These are phyloP conservation scores for Eudemis profundana DNA, from an alignment of 2,888 invertebrate species.

Conservation along the genomic window DNA sequence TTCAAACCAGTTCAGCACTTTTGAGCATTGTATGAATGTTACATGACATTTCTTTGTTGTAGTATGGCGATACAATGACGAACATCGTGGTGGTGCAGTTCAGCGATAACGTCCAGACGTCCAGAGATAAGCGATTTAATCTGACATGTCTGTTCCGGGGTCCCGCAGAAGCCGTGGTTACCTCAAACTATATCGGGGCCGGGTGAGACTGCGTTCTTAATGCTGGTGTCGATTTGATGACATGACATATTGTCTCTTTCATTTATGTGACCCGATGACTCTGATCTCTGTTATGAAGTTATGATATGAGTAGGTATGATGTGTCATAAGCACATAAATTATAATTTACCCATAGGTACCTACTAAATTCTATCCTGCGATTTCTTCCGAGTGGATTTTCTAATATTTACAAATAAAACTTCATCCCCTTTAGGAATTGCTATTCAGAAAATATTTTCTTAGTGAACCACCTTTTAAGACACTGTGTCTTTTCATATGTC, in stretches of 20 bases:
- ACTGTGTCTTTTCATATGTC: too few relatives aligned
- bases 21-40: neutral
- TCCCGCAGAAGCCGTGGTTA: constrained; percentile 96
- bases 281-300: too few relatives aligned
- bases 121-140: constrained; percentile 95
- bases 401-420: too few relatives aligned
- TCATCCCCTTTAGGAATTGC: too few relatives aligned
- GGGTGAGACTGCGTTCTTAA: constrained; percentile 86
- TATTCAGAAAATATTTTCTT: too few relatives aligned
- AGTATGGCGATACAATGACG: constrained; percentile 97
- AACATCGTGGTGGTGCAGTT: constrained; percentile 97
- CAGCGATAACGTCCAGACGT: constrained; percentile 96
- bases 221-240: neutral
- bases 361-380: too few relatives aligned
- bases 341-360: too few relatives aligned
- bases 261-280: neutral
- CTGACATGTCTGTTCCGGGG: constrained; percentile 96
- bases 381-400: too few relatives aligned
- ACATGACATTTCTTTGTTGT: constrained; percentile 54
- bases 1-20: too few relatives aligned
- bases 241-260: neutral
- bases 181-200: constrained; percentile 96
- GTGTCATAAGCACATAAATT: too few relatives aligned
- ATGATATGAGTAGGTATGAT: too few relatives aligned
- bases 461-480: too few relatives aligned